Conservation (phyloP, 1,140 invertebrate genomes). For the Tachypleus tridentatus region DNA sequence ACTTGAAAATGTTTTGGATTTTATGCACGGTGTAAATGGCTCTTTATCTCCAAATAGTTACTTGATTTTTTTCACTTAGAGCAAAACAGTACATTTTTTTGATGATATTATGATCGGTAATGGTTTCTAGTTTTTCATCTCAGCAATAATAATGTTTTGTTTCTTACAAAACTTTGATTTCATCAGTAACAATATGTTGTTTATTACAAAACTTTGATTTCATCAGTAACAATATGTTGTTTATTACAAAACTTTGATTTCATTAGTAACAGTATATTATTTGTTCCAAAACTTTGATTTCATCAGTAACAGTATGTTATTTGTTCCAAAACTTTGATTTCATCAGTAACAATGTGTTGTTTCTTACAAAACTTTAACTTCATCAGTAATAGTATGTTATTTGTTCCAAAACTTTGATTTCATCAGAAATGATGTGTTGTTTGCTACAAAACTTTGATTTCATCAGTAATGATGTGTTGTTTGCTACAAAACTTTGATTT, state of each 20-base stretch:
- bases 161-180: too few species aligned
- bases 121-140: too few species aligned
- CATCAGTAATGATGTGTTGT: constrained; percentile 1
- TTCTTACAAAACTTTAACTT: not conserved
- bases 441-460: not conserved
- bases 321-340: constrained; percentile 40
- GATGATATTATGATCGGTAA: too few species aligned
- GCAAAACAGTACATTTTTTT: too few species aligned
- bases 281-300: not conserved
- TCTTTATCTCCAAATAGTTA: too few species aligned
- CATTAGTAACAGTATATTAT: not conserved
- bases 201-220: not conserved
- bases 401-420: constrained; percentile 40
- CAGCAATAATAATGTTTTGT: too few species aligned
- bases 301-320: constrained; percentile 15
- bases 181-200: not conserved
- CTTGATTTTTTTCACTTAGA: too few species aligned
- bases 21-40: too few species aligned
- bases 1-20: too few species aligned
- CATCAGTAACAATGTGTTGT: not conserved
- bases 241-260: too few species aligned
- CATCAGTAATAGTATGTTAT: constrained; percentile 15
- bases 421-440: not conserved
- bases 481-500: too few species aligned
- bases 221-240: constrained; percentile 2